Base-by-base conservation (phyloP, 2,888 invertebrate genomes). In the Pyrrhosoma nymphula region DNA sequence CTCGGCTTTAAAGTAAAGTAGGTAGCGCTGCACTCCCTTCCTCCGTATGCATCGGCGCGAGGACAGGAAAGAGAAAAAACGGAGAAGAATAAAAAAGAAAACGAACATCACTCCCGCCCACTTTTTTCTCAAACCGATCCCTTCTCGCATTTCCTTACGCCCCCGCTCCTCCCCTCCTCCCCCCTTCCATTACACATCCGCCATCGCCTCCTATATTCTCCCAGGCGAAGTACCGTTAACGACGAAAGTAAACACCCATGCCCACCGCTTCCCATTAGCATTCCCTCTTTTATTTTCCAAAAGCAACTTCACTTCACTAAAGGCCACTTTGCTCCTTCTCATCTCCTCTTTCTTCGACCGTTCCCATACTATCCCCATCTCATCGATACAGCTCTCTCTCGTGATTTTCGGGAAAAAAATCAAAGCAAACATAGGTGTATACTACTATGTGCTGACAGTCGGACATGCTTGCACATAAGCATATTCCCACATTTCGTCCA, bases 241-340 rank as follows among this genome's bases (percentile, higher is more conserved):
- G 63, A 30, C n/a, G 91, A 91, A 63, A 91, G 91, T 39, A 91
- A 91, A 91, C 90, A 90, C 26, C 90, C 39, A 91, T 63, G 26
- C 69, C 60, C 30, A 63, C 91, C 47, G 8, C 2, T 35, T 26
- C 69, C 91, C 91, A 91, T 91, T 91, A 91, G 91, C 91, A 91
- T 91, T 63, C 35, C 35, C 63, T 90, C 90, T 90, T 90, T 91
- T 60, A 35, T 90, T 90, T 91, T 60, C 20, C 23, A 63, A 91
- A 91, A 90, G 30, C 90, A 60, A 91, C 91, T 88, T 47, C 91
- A 63, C 91, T 91, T 69, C n/a, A 69, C 69, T 69, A 69, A 69
- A 69, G 69, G n/a, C 69, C 69, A 69, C 69, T 69, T n/a, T n/a
- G 26, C 69, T 69, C 69, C 12, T 26, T 8, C n/a, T 69, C 63